Conservation (phyloP, 2,888 invertebrate genomes). For the Apodemia duryi region DNA sequence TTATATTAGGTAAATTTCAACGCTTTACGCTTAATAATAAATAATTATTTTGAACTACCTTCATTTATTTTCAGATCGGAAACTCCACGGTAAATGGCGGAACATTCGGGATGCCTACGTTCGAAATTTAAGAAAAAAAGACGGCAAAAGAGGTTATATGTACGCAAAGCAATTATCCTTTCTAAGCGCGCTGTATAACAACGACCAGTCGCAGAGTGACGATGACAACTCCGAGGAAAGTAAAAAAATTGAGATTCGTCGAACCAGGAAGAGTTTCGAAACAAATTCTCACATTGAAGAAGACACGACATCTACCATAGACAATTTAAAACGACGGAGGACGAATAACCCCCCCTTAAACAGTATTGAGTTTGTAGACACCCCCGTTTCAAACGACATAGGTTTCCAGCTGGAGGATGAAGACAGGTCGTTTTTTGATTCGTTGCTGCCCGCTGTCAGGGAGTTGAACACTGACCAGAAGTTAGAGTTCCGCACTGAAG, state of each 20-base stretch:
- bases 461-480: conserved; percentile 60
- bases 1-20: no score
- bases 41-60: not conserved
- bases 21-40: no score
- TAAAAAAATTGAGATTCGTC: conserved; percentile 11
- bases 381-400: conserved; percentile 39
- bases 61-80: conserved; percentile 46
- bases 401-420: conserved; percentile 43
- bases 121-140: conserved; percentile 45
- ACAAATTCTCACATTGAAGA: conserved; percentile 31
- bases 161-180: conserved; percentile 57
- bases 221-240: conserved; percentile 32
- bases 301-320: conserved; percentile 39
- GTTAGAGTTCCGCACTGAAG: conserved; percentile 56
- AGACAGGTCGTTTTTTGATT: conserved; percentile 62
- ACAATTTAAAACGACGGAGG: conserved; percentile 44
- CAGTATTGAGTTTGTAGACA: conserved; percentile 51
- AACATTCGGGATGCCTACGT: conserved; percentile 65
- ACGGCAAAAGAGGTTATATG: conserved; percentile 45
- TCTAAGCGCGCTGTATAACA: conserved; percentile 37
- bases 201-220: conserved; percentile 43
- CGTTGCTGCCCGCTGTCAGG: conserved; percentile 56
- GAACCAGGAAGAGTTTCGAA: conserved; percentile 3
- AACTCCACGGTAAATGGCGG: conserved; percentile 62
- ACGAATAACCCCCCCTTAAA: conserved; percentile 26